Evolutionary conservation across 2,797 vertebrate genomes (phyloP).

Genomic region (Botia almorhae): DNA sequence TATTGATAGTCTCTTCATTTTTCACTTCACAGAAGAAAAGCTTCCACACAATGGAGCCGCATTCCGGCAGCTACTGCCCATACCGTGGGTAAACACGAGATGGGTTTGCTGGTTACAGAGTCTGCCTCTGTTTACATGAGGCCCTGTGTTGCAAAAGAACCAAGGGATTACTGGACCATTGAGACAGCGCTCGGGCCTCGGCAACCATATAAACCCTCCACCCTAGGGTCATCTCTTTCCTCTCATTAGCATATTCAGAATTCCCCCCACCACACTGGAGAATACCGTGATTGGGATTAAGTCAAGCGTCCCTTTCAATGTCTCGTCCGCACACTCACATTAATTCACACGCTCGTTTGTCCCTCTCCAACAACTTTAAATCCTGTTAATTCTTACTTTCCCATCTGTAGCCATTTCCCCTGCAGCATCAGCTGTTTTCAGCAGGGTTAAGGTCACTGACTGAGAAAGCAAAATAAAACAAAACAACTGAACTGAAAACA

Average conservation of each 20-base stretch:
- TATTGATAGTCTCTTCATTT: constrained; percentile 77
- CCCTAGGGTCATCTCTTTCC: constrained; percentile 25
- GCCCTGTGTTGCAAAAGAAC: constrained; percentile 20
- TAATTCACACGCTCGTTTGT: constrained; percentile 63
- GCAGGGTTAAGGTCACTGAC: constrained; percentile 27
- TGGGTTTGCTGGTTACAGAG: constrained; percentile 17
- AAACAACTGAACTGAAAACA: constrained; percentile 2
- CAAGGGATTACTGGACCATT: constrained; percentile 43
- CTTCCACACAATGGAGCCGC: constrained; percentile 70
- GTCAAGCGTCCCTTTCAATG: constrained; percentile 40
- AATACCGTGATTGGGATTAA: constrained; percentile 47
- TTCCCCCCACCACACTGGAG: constrained; percentile 33
- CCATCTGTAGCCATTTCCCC: constrained; percentile 65
- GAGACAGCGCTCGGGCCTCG: constrained; percentile 23
- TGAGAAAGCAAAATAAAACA: constrained; percentile 30
- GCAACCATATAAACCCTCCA: constrained; percentile 27
- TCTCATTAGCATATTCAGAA: constrained; percentile 54
- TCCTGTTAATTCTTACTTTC: constrained; percentile 63
- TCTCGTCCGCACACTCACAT: constrained; percentile 45
- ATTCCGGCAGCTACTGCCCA: constrained; percentile 66
- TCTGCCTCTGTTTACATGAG: constrained; percentile 46
- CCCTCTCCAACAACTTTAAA: constrained; percentile 63
- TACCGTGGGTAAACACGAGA: constrained; percentile 46
- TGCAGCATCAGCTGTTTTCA: constrained; percentile 48
- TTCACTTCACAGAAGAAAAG: constrained; percentile 75